Evolutionary conservation across 2,888 invertebrate species (phyloP).

Genomic region (Myopa testacea): DNA sequence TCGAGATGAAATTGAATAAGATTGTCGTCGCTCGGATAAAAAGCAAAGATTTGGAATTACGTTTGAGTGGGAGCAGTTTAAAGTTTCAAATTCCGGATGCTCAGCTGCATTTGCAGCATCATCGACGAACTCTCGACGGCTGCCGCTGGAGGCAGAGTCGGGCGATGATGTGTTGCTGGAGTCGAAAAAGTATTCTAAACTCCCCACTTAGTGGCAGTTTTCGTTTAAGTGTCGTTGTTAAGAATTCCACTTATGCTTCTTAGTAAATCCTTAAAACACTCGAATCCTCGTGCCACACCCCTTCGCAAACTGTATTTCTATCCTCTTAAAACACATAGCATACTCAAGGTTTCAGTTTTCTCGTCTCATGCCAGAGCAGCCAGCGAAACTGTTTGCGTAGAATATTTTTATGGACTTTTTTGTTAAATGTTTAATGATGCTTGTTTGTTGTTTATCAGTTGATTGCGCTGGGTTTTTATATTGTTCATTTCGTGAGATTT

Average conservation of each 20-base stretch:
- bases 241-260: slow-evolving; percentile 34
- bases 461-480: too few species aligned
- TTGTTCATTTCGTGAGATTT: too few species aligned
- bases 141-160: neutral
- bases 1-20: slow-evolving; percentile 59
- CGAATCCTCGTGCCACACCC: too few species aligned
- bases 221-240: slow-evolving; percentile 3
- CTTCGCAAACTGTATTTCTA: too few species aligned
- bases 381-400: too few species aligned
- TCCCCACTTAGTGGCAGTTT: slow-evolving; percentile 34
- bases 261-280: slow-evolving; percentile 19
- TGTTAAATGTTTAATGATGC: too few species aligned
- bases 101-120: slow-evolving; percentile 21
- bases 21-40: slow-evolving; percentile 53
- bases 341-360: too few species aligned
- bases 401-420: too few species aligned
- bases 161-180: too few species aligned
- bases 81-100: slow-evolving; percentile 27
- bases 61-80: slow-evolving; percentile 21
- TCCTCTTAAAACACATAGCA: too few species aligned
- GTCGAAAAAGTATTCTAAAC: slow-evolving; percentile 34
- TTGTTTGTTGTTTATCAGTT: too few species aligned
- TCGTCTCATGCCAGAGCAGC: too few species aligned
- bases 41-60: slow-evolving; percentile 21
- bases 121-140: neutral